A percentile compares a stretch with the other conserved stretches of the same genome.
phyloP scores from a whole-genome alignment of 1,140 invertebrate species.

The Sinella curviseta region DNA sequence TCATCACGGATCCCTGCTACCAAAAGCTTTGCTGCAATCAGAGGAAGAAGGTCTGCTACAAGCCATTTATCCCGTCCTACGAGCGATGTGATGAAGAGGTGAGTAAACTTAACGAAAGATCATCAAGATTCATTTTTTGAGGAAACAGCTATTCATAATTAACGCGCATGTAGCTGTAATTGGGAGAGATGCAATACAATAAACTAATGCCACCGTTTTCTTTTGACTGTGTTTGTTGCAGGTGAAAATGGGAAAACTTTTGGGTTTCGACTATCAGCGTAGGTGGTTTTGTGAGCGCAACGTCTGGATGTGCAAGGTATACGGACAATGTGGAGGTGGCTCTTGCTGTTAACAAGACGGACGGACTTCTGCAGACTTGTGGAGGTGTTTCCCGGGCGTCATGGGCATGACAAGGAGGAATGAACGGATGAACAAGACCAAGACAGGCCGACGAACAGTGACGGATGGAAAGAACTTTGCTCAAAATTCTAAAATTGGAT shows the following conservation, averaged over 20 bases:
- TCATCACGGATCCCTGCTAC: conserved; percentile 41
- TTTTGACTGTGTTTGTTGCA: background rate
- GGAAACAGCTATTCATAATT: no score
- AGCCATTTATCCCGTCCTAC: conserved; percentile 44
- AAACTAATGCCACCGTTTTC: no score
- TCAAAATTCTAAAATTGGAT: conserved; percentile 4
- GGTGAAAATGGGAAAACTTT: conserved; percentile 34
- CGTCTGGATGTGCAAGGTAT: conserved; percentile 49
- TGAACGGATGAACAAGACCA: no score
- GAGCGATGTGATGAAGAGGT: conserved; percentile 10
- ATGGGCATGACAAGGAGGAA: no score
- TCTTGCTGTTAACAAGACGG: conserved; percentile 6
- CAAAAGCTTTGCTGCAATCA: conserved; percentile 47
- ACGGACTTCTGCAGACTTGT: background rate
- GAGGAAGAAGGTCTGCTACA: conserved; percentile 42
- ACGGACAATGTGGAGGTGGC: conserved; percentile 43
- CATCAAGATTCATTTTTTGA: background rate
- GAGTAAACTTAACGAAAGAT: background rate
- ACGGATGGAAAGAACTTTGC: background rate
- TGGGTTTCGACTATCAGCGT: conserved; percentile 48
- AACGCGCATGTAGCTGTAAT: no score
- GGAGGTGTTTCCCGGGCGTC: no score
- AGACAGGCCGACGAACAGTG: no score
- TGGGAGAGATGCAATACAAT: no score
- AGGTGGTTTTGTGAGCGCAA: conserved; percentile 49